These are phyloP conservation scores for Oncorhynchus masou DNA, from an alignment of 2,113 vertebrate genomes.

Conservation along the genomic window DNA sequence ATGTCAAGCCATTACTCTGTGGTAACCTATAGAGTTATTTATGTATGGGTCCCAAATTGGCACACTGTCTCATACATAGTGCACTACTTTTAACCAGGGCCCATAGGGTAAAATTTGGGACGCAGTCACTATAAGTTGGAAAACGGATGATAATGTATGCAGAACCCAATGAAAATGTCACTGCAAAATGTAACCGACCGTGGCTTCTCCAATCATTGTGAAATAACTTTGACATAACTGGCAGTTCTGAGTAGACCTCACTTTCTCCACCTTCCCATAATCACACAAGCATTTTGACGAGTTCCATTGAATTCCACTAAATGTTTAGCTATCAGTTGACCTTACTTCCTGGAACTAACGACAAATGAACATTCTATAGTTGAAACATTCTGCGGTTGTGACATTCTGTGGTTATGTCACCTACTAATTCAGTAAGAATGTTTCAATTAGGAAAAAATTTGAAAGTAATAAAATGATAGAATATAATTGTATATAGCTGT, in stretches of 20 bases:
- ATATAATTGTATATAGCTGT: neutral
- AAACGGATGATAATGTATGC: conserved; percentile 4
- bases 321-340: neutral
- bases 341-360: neutral
- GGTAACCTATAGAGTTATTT: conserved; percentile 7
- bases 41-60: neutral
- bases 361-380: neutral
- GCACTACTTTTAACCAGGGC: too few relatives aligned
- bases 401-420: too few relatives aligned
- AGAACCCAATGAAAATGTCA: conserved; percentile 14
- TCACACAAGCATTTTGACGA: neutral
- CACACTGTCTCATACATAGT: too few relatives aligned
- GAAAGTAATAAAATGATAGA: neutral
- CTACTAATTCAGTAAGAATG: too few relatives aligned
- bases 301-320: neutral
- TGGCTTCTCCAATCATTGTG: neutral
- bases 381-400: neutral
- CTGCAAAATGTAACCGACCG: neutral
- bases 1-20: neutral
- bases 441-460: neutral
- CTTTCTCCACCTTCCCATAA: conserved; percentile 7
- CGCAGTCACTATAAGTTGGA: neutral
- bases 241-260: neutral
- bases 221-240: neutral
- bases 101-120: too few relatives aligned